Base-by-base conservation (phyloP, 2,888 invertebrate genomes). In the Lasiommata megera region DNA sequence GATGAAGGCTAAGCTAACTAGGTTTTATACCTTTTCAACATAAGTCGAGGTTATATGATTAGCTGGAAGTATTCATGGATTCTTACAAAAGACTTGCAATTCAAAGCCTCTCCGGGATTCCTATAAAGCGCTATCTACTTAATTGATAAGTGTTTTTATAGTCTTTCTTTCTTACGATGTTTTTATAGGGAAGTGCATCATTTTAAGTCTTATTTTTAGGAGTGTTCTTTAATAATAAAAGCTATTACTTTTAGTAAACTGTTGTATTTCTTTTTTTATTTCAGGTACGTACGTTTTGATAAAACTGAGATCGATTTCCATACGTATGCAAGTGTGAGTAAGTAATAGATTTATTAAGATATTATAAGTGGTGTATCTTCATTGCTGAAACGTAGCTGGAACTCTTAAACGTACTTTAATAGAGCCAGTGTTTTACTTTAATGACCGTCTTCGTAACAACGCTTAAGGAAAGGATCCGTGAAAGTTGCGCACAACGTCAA, bases 221-320 rank as follows among this genome's bases (percentile, higher is more conserved):
- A 23, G 23, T 5, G 2, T 23, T 23, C 23, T 3, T 5, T 23
- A 3, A 3, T 23, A 3, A 3, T 23, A 23, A 3, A 23, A 23
- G 3, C 9, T 51, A 29, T 23, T 11, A 16, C n/a, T n/a, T n/a
- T n/a, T n/a, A n/a, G n/a, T n/a, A n/a, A n/a, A n/a, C n/a, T n/a
- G n/a, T n/a, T n/a, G n/a, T n/a, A n/a, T n/a, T 0, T 14, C 3
- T 16, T n/a, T 55, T 36, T 54, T 17, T 53, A 63, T 75, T 85
- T 79, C 87, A 88, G 88, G 89, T 89, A 89, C 78, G 89, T 89
- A 46, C 46, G 75, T 79, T 80, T 82, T 79, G 80, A 76, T 82
- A 84, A 77, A 82, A 62, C 79, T 76, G 72, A 79, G 73, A 73
- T 82, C 79, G 74, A 76, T 82, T 74, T 36, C 77, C 75, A 75